Evolutionary conservation across 1,140 invertebrate species (phyloP).

Genomic region (Myzus persicae): DNA sequence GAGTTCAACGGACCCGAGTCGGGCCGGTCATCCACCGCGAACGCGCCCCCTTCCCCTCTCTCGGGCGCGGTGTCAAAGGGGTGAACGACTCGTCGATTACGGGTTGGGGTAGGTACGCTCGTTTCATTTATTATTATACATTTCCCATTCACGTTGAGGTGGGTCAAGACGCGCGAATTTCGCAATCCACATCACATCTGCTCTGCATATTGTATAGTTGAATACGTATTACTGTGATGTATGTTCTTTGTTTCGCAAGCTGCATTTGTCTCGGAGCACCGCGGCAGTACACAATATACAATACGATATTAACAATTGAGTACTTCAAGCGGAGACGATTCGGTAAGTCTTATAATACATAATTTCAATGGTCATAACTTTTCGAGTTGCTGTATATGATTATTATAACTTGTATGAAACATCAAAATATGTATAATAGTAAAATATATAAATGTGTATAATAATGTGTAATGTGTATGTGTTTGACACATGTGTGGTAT

Average conservation of each 20-base stretch:
- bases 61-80: background rate
- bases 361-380: background rate
- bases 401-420: no score
- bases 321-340: background rate
- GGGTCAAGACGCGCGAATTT: constrained; percentile 13
- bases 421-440: no score
- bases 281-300: background rate
- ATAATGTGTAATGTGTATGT: no score
- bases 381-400: background rate
- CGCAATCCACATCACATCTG: background rate
- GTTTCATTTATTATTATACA: background rate
- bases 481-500: background rate
- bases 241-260: background rate
- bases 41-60: background rate
- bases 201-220: background rate
- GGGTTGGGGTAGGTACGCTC: background rate
- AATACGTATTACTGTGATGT: background rate
- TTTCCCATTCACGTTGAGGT: background rate
- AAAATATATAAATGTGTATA: no score
- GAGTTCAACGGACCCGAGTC: constrained; percentile 17
- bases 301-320: background rate
- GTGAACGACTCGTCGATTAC: background rate
- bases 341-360: background rate
- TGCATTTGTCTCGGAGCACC: background rate
- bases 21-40: background rate